These are phyloP conservation scores for Pyrochroa serraticornis DNA, from an alignment of 2,888 invertebrate genomes.

Conservation along the genomic window DNA sequence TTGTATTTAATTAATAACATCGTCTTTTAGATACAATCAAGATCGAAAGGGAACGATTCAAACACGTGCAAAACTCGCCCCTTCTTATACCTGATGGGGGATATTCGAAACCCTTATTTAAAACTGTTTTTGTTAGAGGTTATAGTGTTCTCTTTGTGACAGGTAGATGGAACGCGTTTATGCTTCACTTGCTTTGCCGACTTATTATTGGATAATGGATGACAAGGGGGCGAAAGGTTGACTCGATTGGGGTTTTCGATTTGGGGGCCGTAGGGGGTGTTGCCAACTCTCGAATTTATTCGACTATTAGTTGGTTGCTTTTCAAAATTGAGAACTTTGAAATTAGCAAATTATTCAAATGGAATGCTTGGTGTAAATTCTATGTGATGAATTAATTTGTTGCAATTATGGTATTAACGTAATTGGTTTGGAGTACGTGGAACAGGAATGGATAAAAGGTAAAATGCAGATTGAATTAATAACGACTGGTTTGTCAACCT, in stretches of 20 bases:
- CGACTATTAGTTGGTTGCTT: not conserved
- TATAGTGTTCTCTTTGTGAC: constrained; percentile 50
- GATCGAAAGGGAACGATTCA: constrained; percentile 36
- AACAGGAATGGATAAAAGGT: too few species aligned
- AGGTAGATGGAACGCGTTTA: constrained; percentile 52
- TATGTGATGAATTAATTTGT: too few species aligned
- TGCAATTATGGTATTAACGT: too few species aligned
- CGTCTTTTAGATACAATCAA: constrained; percentile 6
- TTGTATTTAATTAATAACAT: constrained; percentile 10
- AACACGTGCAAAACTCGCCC: constrained; percentile 44
- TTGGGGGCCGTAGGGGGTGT: constrained; percentile 41
- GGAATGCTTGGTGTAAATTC: too few species aligned
- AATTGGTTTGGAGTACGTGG: too few species aligned
- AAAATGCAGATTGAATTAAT: too few species aligned
- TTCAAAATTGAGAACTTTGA: too few species aligned
- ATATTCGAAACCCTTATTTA: constrained; percentile 50
- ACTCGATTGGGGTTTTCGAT: constrained; percentile 45
- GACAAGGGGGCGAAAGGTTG: constrained; percentile 40
- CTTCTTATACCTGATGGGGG: constrained; percentile 35
- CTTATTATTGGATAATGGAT: constrained; percentile 55
- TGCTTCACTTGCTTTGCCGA: constrained; percentile 55
- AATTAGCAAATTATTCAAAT: too few species aligned
- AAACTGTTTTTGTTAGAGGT: constrained; percentile 46
- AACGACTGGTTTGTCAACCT: too few species aligned
- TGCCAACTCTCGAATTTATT: not conserved